phyloP scores from a whole-genome alignment of 2,888 invertebrate species.

The Scaptomyza polygonia region DNA sequence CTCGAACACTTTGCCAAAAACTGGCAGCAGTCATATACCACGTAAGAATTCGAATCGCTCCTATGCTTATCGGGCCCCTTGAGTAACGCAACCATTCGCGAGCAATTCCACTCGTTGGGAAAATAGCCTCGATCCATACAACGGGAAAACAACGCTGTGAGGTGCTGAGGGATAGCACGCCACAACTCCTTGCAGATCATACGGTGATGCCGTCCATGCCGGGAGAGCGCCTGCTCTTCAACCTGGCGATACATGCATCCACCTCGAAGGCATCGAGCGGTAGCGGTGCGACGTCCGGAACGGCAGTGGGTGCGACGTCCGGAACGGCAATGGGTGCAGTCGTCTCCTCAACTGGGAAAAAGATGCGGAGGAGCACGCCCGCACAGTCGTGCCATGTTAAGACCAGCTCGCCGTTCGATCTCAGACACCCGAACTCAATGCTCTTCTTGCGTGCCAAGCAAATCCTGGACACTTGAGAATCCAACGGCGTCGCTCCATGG shows the following conservation, averaged over 20 bases:
- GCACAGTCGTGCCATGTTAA: slow-evolving; percentile 26
- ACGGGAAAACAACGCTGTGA: slow-evolving; percentile 16
- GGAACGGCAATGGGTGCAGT: too few species aligned
- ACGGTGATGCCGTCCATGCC: slow-evolving; percentile 27
- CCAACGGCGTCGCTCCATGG: not conserved
- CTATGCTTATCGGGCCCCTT: slow-evolving; percentile 22
- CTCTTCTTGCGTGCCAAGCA: too few species aligned
- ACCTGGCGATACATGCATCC: slow-evolving; percentile 7
- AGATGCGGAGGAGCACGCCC: slow-evolving; percentile 16
- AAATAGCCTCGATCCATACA: slow-evolving; percentile 8
- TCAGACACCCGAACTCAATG: too few species aligned
- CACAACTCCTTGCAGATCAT: slow-evolving; percentile 21
- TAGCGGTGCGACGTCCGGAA: not conserved
- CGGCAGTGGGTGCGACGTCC: too few species aligned
- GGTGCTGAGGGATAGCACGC: slow-evolving; percentile 19
- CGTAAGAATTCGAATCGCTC: slow-evolving; percentile 27
- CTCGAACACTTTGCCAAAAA: slow-evolving; percentile 33
- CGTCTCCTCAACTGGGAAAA: slow-evolving; percentile 15
- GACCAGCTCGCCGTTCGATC: not conserved
- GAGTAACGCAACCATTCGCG: slow-evolving; percentile 1
- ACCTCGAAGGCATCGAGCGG: slow-evolving; percentile 8
- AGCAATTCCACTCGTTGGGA: slow-evolving; percentile 18
- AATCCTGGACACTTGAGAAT: slow-evolving; percentile 8
- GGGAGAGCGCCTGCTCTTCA: slow-evolving; percentile 31
- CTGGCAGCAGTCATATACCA: slow-evolving; percentile 29